These are phyloP conservation scores for Smutsia temminckii DNA, from an alignment of 2,797 vertebrate species.

Conservation along the genomic window DNA sequence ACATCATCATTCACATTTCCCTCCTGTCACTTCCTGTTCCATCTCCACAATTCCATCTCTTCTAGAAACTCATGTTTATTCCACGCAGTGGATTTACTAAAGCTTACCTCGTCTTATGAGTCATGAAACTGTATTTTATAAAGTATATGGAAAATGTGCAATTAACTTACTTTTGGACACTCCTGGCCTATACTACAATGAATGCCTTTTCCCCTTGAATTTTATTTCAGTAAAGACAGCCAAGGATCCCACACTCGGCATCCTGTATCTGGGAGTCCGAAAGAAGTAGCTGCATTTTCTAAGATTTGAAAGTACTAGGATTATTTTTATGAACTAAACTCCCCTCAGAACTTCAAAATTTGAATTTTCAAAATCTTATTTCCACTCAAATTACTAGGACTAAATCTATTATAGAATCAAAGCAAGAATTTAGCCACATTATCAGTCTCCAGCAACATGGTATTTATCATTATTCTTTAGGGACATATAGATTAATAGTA, in stretches of 20 bases:
- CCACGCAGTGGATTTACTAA: neutral
- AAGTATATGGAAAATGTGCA: slow-evolving; percentile 36
- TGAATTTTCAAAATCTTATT: slow-evolving; percentile 17
- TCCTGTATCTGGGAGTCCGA: neutral
- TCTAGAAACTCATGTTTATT: slow-evolving; percentile 1
- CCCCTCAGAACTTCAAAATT: neutral
- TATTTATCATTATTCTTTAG: slow-evolving; percentile 14
- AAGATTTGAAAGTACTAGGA: neutral
- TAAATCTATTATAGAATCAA: neutral
- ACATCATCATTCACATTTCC: neutral
- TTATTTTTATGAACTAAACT: neutral
- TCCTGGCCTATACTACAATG: slow-evolving; percentile 9
- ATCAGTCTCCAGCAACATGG: neutral
- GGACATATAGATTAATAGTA: neutral
- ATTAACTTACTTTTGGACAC: neutral
- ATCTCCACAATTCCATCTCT: neutral
- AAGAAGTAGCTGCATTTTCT: slow-evolving; percentile 8
- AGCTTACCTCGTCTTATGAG: neutral
- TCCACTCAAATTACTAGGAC: neutral
- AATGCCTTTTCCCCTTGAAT: slow-evolving; percentile 47
- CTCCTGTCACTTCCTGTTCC: neutral
- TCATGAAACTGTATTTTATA: slow-evolving; percentile 56
- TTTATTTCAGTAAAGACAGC: slow-evolving; percentile 58
- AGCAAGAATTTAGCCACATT: neutral
- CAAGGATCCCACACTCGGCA: slow-evolving; percentile 60